Evolutionary conservation across 2,888 invertebrate species (phyloP), one percentile per base, ranked within the genome.

Genomic region (Philereme transversata): DNA sequence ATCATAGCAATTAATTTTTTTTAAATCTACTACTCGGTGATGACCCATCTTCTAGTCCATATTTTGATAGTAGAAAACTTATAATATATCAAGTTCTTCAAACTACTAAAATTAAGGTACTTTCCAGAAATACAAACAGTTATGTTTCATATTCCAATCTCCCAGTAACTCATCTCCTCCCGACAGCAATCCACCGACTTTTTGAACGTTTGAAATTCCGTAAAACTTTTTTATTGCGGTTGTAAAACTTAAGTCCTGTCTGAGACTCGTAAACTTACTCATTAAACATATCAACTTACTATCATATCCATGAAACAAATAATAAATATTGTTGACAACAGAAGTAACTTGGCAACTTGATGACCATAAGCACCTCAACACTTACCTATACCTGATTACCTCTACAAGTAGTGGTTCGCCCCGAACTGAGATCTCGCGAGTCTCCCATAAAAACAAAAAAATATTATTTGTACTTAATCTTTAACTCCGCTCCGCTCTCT

Each of bases 241-340:
- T 48, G 51, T 62, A 57, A 62, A 62, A 62, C 35, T 57, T 44
- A 47, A 54, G 43, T 47, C 49, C 57, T 61, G 61, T 57, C 49
- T 50, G 55, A 56, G 47, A 49, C 58, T 64, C 65, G 57, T 65
- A 62, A 65, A 62, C 40, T 51, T 41, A 51, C 49, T 59, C 59
- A 53, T 60, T 58, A 61, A 54, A 56, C 49, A 48, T 46, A 54
- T 62, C 51, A 44, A 40, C 51, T 52, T 51, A 55, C 49, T 9
- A 54, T 50, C 45, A 36, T 47, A 36, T 36, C 43, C n/a, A 49
- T 47, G 38, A 41, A 51, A 52, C 48, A 43, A 47, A 43, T 48
- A 43, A 43, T 34, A 6, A n/a, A 8, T n/a, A 11, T 9, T 35
- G 4, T 35, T 46, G 22, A 36, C 45, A 48, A 11, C 22, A 47